These are phyloP conservation scores for Sebastes minor DNA, from an alignment of 2,797 vertebrate species.

Conservation along the genomic window DNA sequence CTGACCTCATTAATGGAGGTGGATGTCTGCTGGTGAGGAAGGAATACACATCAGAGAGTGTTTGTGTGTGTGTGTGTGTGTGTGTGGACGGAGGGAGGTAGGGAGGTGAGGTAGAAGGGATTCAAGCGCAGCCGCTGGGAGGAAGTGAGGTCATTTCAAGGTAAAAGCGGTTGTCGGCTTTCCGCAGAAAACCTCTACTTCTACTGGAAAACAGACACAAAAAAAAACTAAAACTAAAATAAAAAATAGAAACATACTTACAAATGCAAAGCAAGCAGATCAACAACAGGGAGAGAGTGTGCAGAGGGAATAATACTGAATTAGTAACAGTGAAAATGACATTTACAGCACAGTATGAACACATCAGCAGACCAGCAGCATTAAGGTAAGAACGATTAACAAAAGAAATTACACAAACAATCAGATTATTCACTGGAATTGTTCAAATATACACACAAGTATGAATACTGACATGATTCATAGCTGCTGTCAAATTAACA, in stretches of 20 bases:
- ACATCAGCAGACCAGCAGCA: neutral
- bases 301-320: conserved; percentile 67
- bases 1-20: conserved; percentile 33
- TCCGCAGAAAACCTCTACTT: conserved; percentile 61
- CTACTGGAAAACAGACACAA: conserved; percentile 40
- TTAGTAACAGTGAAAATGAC: conserved; percentile 55
- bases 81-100: neutral
- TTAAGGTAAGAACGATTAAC: neutral
- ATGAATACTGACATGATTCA: neutral
- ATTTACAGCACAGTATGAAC: conserved; percentile 12
- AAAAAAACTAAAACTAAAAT: conserved; percentile 27
- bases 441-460: neutral
- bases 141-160: conserved; percentile 49
- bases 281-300: conserved; percentile 74
- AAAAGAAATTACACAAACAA: neutral
- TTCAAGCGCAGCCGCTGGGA: conserved; percentile 59
- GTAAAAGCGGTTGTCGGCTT: conserved; percentile 28
- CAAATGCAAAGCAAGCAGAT: conserved; percentile 81
- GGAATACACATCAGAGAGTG: conserved; percentile 26
- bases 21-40: conserved; percentile 45
- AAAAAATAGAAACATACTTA: conserved; percentile 80
- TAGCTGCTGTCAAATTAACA: neutral
- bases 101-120: neutral
- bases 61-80: neutral
- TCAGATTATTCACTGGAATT: neutral